Conservation (phyloP, 2,888 invertebrate species). For the Megaustenia siamemsis region DNA sequence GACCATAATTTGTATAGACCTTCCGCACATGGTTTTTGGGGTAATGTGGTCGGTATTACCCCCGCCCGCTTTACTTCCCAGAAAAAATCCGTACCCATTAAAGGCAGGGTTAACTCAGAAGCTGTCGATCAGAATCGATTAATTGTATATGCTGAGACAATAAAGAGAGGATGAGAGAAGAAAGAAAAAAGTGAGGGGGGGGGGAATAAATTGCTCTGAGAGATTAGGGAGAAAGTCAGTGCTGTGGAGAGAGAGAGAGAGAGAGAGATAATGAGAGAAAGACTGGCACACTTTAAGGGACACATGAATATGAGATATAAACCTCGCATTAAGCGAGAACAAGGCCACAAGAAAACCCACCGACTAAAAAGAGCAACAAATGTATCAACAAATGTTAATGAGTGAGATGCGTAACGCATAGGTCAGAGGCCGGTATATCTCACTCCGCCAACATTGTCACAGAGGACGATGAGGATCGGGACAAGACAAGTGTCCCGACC, state of each 20-base stretch:
- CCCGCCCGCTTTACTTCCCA: too few species aligned
- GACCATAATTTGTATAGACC: too few species aligned
- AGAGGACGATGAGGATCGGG: background rate
- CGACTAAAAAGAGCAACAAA: background rate
- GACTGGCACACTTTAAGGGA: background rate
- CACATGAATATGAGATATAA: background rate
- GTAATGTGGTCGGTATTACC: too few species aligned
- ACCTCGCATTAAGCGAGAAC: background rate
- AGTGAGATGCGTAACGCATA: constrained; percentile 1
- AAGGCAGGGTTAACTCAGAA: too few species aligned
- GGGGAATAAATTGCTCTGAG: background rate
- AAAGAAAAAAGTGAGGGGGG: too few species aligned
- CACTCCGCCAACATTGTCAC: background rate
- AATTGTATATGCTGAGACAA: too few species aligned
- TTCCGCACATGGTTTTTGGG: too few species aligned
- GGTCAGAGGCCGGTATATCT: constrained; percentile 23
- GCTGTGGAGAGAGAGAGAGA: constrained; percentile 16
- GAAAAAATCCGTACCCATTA: too few species aligned
- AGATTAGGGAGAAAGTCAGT: background rate
- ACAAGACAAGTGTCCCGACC: constrained; percentile 16
- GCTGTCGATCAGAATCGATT: too few species aligned
- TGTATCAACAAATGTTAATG: constrained; percentile 7
- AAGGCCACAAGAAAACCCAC: background rate
- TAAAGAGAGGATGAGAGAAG: too few species aligned
- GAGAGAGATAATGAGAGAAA: too few species aligned